Base-by-base conservation (phyloP, 92 coral and sea anemone species). In the Paragorgia papillata region DNA sequence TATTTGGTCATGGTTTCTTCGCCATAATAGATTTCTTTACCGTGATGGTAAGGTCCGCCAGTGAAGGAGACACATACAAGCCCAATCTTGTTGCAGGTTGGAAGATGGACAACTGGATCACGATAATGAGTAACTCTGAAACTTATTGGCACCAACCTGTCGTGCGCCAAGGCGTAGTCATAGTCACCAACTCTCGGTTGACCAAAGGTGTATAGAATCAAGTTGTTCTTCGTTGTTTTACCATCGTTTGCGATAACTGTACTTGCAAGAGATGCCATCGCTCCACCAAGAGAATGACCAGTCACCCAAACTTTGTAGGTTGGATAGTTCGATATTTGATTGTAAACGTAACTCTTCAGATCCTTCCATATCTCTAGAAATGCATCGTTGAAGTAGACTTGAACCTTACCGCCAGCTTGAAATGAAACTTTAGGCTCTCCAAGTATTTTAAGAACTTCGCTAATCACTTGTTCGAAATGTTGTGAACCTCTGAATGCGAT, bases 401-500 rank as follows among this genome's bases (percentile, higher is more conserved):
- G 86, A 55, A 88, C 92, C 49, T 85, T 80, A 20, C 92, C 92
- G 15, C 76, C 73, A 15, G 78, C 64, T 1, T 67, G 50, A 70
- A 88, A 88, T 2, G 59, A 2, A 21, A 17, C 19, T 27, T 54
- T 51, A 12, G 88, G 88, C n/a, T 37, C 27, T 15, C 33, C 15
- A 1, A 89, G 46, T 26, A 57, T 35, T 14, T 69, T 79, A 18
- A 84, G 25, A n/a, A 57, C 53, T 24, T 32, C 69, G 0, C 1
- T 21, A 3, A 74, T 49, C 0, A 78, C 78, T 48, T 87, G 88
- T 6, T 22, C 66, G 30, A 66, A 37, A 53, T 69, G 35, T 31
- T 31, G 17, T 22, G 86, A 57, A 0, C 92, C 92, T 17, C 92
- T 85, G 48, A 88, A 88, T 10, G 84, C 86, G 2, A 84, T 55